Conservation (phyloP, 2,113 vertebrate species). For the Paradoxurus hermaphroditus region DNA sequence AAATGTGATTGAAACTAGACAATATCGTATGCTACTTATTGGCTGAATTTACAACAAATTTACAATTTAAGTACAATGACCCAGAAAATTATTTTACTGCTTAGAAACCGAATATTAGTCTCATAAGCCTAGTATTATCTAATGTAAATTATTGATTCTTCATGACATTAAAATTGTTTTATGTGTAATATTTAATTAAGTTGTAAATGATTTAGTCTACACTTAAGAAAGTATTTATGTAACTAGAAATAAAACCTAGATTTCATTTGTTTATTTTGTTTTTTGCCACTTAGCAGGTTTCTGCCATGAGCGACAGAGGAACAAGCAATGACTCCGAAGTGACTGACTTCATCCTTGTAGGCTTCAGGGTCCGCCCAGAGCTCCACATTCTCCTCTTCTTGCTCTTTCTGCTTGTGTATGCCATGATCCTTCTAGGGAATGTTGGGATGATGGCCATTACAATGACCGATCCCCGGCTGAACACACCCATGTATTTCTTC, state of each 20-base stretch:
- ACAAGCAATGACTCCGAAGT: slow-evolving; percentile 39
- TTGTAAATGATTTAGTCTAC: background rate
- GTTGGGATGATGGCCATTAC: slow-evolving; percentile 51
- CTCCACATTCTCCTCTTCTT: slow-evolving; percentile 56
- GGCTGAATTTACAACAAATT: background rate
- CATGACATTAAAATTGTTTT: background rate
- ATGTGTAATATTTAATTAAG: background rate
- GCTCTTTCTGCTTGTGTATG: slow-evolving; percentile 42
- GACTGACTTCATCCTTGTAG: slow-evolving; percentile 68
- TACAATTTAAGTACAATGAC: background rate
- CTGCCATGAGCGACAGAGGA: slow-evolving; percentile 41
- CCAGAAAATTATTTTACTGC: background rate
- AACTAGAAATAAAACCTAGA: background rate
- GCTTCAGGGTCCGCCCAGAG: slow-evolving; percentile 44
- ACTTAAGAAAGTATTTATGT: background rate
- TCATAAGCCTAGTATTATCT: background rate
- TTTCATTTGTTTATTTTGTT: background rate
- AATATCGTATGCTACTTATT: background rate
- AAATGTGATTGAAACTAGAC: background rate
- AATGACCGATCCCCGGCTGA: slow-evolving; percentile 40
- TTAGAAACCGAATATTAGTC: background rate
- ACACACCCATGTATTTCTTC: slow-evolving; percentile 75
- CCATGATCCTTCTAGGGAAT: slow-evolving; percentile 36
- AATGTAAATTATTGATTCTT: background rate
- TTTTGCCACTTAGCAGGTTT: slow-evolving; percentile 33